Base-by-base conservation (phyloP, 35 echinoderm and acorn worm species). In the Holothuria glaberrima region DNA sequence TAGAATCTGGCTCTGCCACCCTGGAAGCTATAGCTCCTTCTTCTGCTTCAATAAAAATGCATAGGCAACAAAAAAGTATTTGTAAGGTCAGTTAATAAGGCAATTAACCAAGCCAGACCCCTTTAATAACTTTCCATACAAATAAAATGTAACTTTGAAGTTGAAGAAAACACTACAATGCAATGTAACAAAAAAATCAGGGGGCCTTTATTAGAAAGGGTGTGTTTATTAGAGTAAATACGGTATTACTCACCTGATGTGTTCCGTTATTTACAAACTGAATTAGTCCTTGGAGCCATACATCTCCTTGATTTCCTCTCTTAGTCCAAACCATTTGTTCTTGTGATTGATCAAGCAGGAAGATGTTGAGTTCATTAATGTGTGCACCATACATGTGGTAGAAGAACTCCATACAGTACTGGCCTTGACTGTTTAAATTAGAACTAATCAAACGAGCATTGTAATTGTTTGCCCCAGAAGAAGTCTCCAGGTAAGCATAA, bases 371-470 rank as follows among this genome's bases (percentile, higher is more conserved):
- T 29, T 58, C 68, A 5, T 91, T 83, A 2, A 98, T 72, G 70
- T 94, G 60, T 50, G 52, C 52, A 31, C 95, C 95, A 68, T 98
- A 92, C 95, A 98, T 98, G 50, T 98, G 95, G 30, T 91, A 95
- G 77, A 86, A 95, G 35, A 89, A 95, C 34, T 89, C 93, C 93
- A 94, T 91, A 41, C 94, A 95, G 86, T 95, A 95, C 21, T 77
- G 85, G 30, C 44, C 64, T 16, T 88, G 57, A 56, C 79, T 84
- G 6, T 7, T 61, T 9, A 95, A 59, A 30, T 27, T 29, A 32
- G 77, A 57, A 32, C 88, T 91, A 30, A 87, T 65, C n/a, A 96
- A 32, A 13, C 94, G 59, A 29, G 94, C 94, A 32, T 59, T 86
- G 87, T 89, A 88, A 29, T 86, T 82, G 20, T 24, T 28, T 18